Percentiles rank a stretch among this genome's conserved stretches.
These are phyloP conservation scores for Strix aluco DNA, from an alignment of 2,113 vertebrate genomes.

Conservation along the genomic window DNA sequence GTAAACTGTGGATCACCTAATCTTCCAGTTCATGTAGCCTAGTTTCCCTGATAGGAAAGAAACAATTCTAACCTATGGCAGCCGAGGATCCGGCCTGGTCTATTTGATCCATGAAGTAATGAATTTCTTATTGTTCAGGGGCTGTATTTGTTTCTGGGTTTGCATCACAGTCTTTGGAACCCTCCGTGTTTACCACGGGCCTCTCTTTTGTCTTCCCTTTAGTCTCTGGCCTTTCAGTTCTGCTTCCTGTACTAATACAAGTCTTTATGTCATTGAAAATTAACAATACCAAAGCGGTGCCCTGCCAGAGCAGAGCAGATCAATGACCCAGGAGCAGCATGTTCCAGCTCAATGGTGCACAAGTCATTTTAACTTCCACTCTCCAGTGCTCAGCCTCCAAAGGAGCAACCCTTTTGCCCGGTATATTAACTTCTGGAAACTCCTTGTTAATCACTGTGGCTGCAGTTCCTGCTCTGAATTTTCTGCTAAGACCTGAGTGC, in stretches of 20 bases:
- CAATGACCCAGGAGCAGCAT: slow-evolving; percentile 62
- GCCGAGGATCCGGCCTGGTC: neutral
- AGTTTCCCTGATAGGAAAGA: neutral
- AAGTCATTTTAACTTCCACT: slow-evolving; percentile 67
- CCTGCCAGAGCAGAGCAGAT: slow-evolving; percentile 51
- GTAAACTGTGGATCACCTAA: neutral
- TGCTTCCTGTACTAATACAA: slow-evolving; percentile 25
- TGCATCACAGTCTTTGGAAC: slow-evolving; percentile 31
- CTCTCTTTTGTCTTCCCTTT: slow-evolving; percentile 41
- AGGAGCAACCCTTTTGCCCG: slow-evolving; percentile 43
- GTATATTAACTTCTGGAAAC: slow-evolving; percentile 56
- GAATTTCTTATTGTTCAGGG: slow-evolving; percentile 33
- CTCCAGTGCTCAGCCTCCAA: slow-evolving; percentile 33
- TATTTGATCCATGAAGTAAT: slow-evolving; percentile 20
- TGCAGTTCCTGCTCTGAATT: slow-evolving; percentile 25
- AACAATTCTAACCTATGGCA: neutral
- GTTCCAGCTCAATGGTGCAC: slow-evolving; percentile 66
- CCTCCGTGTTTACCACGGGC: neutral
- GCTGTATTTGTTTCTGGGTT: slow-evolving; percentile 18
- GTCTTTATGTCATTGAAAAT: slow-evolving; percentile 53
- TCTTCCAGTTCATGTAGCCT: neutral
- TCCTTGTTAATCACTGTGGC: slow-evolving; percentile 62
- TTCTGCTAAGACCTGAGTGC: slow-evolving; percentile 8
- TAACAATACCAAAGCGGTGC: slow-evolving; percentile 23
- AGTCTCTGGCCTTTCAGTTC: neutral